Percentiles rank a stretch among this genome's conserved stretches.
Conservation (phyloP, 2,113 vertebrate species). For the Ahaetulla prasina region DNA sequence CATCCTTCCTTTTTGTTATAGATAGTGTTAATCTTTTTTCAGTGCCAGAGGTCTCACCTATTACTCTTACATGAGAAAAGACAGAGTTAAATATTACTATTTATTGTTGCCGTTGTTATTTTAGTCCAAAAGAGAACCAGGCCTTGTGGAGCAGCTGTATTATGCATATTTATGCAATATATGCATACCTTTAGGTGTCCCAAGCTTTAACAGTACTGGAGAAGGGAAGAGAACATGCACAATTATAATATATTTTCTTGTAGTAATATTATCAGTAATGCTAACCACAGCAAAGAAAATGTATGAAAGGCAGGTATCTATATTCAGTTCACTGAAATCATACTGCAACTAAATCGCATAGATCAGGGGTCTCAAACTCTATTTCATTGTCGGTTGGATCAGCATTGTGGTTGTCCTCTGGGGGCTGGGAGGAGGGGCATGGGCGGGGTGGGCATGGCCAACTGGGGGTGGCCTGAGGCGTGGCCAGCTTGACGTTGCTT, state of each 20-base stretch:
- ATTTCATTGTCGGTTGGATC: no score
- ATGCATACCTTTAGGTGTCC: background rate
- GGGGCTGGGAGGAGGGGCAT: no score
- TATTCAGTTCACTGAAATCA: background rate
- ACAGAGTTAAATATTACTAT: background rate
- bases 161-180: background rate
- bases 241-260: background rate
- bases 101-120: background rate
- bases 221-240: background rate
- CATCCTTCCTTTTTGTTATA: background rate
- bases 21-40: background rate
- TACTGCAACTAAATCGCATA: no score
- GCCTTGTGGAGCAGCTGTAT: background rate
- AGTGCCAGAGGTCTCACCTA: background rate
- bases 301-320: background rate
- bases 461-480: no score
- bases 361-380: no score
- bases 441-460: no score
- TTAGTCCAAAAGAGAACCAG: background rate
- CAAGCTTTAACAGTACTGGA: background rate
- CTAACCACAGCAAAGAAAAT: background rate
- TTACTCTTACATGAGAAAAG: background rate
- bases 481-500: no score
- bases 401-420: no score
- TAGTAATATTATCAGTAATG: background rate